Evolutionary conservation across 1,140 invertebrate species (phyloP), one percentile per base, ranked within the genome.

Genomic region (Zelostemma sp.): DNA sequence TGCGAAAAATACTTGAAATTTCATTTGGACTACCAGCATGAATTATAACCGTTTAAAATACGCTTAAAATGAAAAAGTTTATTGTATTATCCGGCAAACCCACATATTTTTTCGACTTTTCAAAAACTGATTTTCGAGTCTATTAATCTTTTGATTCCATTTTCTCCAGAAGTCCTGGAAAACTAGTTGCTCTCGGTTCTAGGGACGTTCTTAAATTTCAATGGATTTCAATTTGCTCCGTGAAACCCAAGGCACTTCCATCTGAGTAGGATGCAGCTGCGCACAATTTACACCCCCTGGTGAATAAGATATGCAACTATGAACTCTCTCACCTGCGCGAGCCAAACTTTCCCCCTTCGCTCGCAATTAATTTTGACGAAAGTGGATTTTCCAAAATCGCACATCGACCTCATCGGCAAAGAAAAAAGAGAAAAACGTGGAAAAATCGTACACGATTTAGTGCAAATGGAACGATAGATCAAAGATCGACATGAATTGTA

Each of bases 151-250:
- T 35, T 35, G 2, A n/a, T 35, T 2, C 1, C 6, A n/a, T 35
- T 35, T 9, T n/a, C n/a, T 35, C 6, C 1, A 35, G n/a, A 35
- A 35, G 3, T 11, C 11, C 33, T 9, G 33, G 3, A 35, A 9
- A 35, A 9, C 33, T 9, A 35, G 33, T 35, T 11, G 1, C 17
- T 46, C 18, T 4, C 11, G 43, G 18, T 11, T 46, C 43, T 33
- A 17, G 11, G 38, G 15, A 16, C 17, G 51, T 41, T 12, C 51
- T 54, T 41, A 54, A 43, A 40, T 54, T 54, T 54, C 51, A 54
- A 54, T 40, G 48, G 28, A 51, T 51, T 51, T 51, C 48, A 51
- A 38, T 51, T 51, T 51, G 17, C 48, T 16, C 31, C 48, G n/a
- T 38, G 31, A 38, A 51, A 33, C 28, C 31, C 33, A 41, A 19